Percentiles rank a stretch among this genome's conserved stretches.
Conservation (phyloP, 2,113 vertebrate genomes). For the Xiphias gladius region DNA sequence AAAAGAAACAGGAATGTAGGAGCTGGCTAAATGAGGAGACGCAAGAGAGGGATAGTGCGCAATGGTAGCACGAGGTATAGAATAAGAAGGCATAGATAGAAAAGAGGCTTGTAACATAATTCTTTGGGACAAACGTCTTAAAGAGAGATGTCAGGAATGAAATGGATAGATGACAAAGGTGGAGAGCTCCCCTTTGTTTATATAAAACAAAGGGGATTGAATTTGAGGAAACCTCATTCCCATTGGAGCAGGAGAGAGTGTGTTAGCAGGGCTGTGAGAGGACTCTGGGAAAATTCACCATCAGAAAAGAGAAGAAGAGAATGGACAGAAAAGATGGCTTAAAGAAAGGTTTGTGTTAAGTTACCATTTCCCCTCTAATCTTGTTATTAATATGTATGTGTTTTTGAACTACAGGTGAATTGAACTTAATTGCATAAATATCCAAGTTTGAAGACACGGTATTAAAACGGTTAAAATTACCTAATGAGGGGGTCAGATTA, state of each 20-base stretch:
- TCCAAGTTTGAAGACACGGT: not conserved
- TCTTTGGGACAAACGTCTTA: constrained; percentile 8
- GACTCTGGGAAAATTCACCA: not conserved
- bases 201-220: constrained; percentile 37
- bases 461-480: not conserved
- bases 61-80: not conserved
- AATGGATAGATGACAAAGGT: constrained; percentile 20
- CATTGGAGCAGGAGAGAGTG: constrained; percentile 17
- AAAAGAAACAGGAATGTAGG: constrained; percentile 35
- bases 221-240: constrained; percentile 44
- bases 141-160: constrained; percentile 4
- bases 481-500: not conserved
- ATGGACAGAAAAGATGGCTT: constrained; percentile 1
- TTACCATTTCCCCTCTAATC: not conserved
- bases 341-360: not conserved
- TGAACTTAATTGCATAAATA: not conserved
- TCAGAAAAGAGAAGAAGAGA: constrained; percentile 1
- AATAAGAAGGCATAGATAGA: constrained; percentile 28
- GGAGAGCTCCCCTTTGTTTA: no score
- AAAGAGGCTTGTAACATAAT: not conserved
- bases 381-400: not conserved
- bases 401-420: not conserved
- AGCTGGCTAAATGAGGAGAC: constrained; percentile 44
- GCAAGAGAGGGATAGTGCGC: not conserved
- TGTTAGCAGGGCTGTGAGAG: constrained; percentile 23